Evolutionary conservation across 2,113 vertebrate genomes (phyloP), one percentile per base, ranked within the genome.

Genomic region (Onychostruthus taczanowskii): DNA sequence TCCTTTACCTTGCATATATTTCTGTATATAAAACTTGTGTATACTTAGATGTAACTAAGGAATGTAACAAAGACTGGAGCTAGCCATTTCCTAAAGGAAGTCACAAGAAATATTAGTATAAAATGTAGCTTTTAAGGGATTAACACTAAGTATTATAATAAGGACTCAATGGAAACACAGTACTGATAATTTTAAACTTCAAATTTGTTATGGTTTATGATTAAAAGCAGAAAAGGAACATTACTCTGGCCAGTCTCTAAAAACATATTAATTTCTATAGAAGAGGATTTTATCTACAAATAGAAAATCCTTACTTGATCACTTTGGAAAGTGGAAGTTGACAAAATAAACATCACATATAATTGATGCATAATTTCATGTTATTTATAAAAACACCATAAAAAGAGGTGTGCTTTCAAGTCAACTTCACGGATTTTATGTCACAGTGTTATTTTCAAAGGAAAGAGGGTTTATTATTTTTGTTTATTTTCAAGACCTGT

Each of bases 331-430:
- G 28, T 76, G 41, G 27, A 94, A 93, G 91, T 89, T 96, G 88
- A 50, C 85, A 95, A 78, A 96, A 95, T 87, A 96, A 96, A 92
- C 88, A 91, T 61, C 41, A 55, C 37, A 55, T 27, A 49, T 84
- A 91, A 95, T 43, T 69, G 67, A 64, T 46, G 47, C 80, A 93
- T 89, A 83, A 86, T 89, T 96, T 83, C 20, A 52, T 90, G 70
- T 93, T 95, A 90, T 92, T 87, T 93, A 81, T 92, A 47, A 94
- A 94, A 97, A 91, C 87, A 95, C 10, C 37, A 28, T 6, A 5
- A 89, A 79, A 77, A 56, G 53, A 87, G 6, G 15, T 33, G 10
- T 35, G 19, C 55, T 87, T 92, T 77, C 74, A 74, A 62, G 66
- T 79, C 77, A 87, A 23, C 47, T 90, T 26, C 52, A 59, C 3